A percentile compares a stretch with the other conserved stretches of the same genome.
These are phyloP conservation scores for Myiotriccus ornatus DNA, from an alignment of 2,797 vertebrate species.

Conservation along the genomic window DNA sequence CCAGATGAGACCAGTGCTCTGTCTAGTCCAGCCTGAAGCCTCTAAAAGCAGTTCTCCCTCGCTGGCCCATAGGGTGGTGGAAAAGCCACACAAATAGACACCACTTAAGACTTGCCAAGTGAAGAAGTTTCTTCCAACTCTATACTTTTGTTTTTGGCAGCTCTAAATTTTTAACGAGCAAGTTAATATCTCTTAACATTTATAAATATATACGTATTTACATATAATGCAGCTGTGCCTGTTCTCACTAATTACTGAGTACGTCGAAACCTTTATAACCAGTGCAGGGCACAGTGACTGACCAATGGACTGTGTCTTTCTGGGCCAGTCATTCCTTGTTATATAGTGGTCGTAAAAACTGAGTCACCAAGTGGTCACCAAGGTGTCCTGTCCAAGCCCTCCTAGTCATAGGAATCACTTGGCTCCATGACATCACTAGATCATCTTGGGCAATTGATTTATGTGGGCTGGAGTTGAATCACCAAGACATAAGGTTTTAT, in stretches of 20 bases:
- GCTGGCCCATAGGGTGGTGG: background rate
- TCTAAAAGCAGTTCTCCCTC: background rate
- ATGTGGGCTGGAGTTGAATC: conserved; percentile 30
- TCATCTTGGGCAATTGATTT: background rate
- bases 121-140: background rate
- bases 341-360: background rate
- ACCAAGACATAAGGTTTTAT: background rate
- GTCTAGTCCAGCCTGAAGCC: background rate
- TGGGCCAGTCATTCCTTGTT: background rate
- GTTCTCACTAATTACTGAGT: background rate
- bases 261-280: background rate
- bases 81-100: background rate
- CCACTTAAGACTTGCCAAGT: background rate
- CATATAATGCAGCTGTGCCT: background rate
- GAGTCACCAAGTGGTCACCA: background rate
- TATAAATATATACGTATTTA: background rate
- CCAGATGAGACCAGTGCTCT: background rate
- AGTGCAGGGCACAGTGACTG: background rate
- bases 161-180: background rate
- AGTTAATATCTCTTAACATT: background rate
- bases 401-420: background rate
- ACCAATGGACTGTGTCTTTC: background rate
- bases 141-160: background rate
- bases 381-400: background rate
- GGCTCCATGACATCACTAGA: background rate